phyloP scores from a whole-genome alignment of 92 coral and sea anemone genomes.

The Ricordea florida region DNA sequence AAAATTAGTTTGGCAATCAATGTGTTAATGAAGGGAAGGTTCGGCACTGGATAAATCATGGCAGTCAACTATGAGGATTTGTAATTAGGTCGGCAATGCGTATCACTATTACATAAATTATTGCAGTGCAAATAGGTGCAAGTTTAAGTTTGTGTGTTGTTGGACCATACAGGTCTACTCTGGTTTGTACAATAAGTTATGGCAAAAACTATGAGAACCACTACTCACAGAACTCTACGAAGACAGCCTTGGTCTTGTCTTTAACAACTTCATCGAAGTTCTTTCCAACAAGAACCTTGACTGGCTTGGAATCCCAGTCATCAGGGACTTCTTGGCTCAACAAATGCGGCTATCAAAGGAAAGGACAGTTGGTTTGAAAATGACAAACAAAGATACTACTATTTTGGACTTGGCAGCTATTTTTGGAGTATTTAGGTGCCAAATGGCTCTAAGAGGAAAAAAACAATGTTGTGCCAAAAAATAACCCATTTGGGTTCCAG shows the following conservation, averaged over 20 bases:
- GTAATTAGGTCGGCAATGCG: no score
- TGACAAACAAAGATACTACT: no score
- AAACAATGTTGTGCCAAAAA: no score
- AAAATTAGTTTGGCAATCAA: no score
- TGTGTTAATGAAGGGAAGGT: no score
- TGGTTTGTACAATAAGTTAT: neutral
- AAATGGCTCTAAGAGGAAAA: neutral
- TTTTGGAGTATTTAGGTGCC: neutral
- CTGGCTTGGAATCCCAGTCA: constrained; percentile 98
- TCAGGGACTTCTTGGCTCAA: constrained; percentile 90
- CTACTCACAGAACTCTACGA: constrained; percentile 98
- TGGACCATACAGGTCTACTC: neutral
- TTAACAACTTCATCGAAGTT: constrained; percentile 95
- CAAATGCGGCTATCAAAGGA: constrained; percentile 72
- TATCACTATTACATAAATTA: no score
- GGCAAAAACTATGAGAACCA: neutral
- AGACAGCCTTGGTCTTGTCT: constrained; percentile 89
- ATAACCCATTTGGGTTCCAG: no score
- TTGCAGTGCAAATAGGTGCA: no score
- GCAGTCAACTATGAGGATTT: no score
- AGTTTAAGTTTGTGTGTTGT: no score
- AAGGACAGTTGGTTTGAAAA: no score
- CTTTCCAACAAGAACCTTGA: constrained; percentile 98
- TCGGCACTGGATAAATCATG: no score
- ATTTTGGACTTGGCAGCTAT: neutral